Evolutionary conservation across 53 echinoderm and acorn worm genomes (phyloP), one percentile per base, ranked within the genome.

Genomic region (Antedon mediterranea): DNA sequence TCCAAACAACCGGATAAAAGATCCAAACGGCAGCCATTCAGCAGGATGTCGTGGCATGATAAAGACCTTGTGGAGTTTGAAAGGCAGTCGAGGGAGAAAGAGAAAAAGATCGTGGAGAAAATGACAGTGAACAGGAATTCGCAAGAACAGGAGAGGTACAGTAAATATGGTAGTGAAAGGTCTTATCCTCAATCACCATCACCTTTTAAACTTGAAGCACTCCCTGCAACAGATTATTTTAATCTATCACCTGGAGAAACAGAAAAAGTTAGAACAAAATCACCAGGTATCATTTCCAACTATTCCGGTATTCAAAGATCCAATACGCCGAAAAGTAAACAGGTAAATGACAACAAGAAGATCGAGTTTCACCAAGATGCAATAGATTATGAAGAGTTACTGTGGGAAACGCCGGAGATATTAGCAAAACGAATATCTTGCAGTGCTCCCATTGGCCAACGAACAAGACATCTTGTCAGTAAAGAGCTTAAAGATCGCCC

Each of bases 41-140:
- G 86, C 74, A 77, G 73, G 42, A 85, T 92, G 82, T 83, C 76
- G 71, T 84, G 92, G 88, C 92, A 97, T 74, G 85, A 90, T 31
- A 81, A 81, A n/a, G 89, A 85, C 28, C 34, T 89, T 30, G 79
- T 79, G 32, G 78, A 43, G 14, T 83, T 92, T 30, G 84, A 90
- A 75, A 81, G 82, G 71, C 83, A 57, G 26, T 43, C 80, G 18
- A 79, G 79, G 0, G 72, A 80, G 75, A 80, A 76, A 43, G 76
- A 79, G 32, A 79, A 80, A n/a, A 20, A 31, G 28, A 37, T 57
- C 0, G 57, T 57, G 9, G 15, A 57, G 57, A 57, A 23, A 2
- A 57, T 41, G 13, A n/a, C n/a, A n/a, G n/a, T n/a, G n/a, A 41
- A 41, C 13, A 13, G 57, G 23, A 26, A 57, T 20, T 57, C 23